These are phyloP conservation scores for Apamea crenata DNA, from an alignment of 2,888 invertebrate species.

Conservation along the genomic window DNA sequence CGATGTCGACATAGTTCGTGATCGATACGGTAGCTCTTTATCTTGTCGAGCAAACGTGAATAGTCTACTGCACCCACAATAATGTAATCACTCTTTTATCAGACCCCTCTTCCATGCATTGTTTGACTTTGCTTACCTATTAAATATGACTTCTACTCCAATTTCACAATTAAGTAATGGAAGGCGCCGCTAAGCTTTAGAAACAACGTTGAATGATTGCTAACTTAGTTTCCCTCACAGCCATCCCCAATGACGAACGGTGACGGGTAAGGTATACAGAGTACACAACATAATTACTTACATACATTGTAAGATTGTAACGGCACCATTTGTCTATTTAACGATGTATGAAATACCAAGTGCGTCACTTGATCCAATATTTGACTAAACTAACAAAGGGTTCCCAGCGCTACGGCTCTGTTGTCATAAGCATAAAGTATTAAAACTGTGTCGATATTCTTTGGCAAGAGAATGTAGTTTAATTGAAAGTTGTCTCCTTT, in stretches of 20 bases:
- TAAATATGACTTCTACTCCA: background rate
- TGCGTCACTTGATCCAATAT: constrained; percentile 57
- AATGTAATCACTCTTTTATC: constrained; percentile 13
- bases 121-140: background rate
- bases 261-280: background rate
- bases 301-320: too few species aligned
- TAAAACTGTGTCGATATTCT: constrained; percentile 45
- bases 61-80: background rate
- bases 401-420: constrained; percentile 22
- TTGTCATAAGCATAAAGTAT: constrained; percentile 43
- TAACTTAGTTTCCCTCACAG: too few species aligned
- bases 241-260: background rate
- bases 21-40: constrained; percentile 37
- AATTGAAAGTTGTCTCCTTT: constrained; percentile 55
- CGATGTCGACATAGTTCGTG: constrained; percentile 30
- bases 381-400: constrained; percentile 51
- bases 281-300: constrained; percentile 29
- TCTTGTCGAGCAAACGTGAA: constrained; percentile 21
- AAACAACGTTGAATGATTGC: background rate
- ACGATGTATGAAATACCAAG: constrained; percentile 22
- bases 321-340: constrained; percentile 37
- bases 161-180: background rate
- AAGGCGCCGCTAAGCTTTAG: background rate
- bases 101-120: background rate
- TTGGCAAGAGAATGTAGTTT: constrained; percentile 45